Conservation (phyloP, 2,113 vertebrate genomes). For the Poeciliopsis turrubarensis region DNA sequence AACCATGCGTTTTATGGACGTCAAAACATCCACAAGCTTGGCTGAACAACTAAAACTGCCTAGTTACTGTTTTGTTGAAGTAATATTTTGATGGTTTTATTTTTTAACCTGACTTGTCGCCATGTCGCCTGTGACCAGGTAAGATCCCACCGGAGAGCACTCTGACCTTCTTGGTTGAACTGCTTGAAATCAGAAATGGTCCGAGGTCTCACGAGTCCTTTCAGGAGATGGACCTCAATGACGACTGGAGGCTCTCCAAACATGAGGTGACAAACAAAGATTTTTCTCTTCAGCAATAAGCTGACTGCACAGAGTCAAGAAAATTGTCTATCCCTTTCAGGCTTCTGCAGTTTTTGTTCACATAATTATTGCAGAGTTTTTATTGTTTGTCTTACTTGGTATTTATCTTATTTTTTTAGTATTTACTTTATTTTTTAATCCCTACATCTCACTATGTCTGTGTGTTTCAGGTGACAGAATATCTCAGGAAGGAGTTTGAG, state of each 20-base stretch:
- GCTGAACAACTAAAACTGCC: background rate
- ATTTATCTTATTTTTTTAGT: background rate
- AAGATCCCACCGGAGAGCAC: slow-evolving; percentile 97
- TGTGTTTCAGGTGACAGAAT: slow-evolving; percentile 87
- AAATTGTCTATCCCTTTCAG: background rate
- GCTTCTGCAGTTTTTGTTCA: too few species aligned
- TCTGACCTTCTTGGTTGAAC: slow-evolving; percentile 90
- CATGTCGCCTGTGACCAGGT: slow-evolving; percentile 74
- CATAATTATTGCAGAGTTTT: too few species aligned
- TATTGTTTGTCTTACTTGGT: too few species aligned
- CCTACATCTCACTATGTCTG: slow-evolving; percentile 24
- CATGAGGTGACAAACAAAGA: slow-evolving; percentile 81
- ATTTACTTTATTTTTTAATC: background rate
- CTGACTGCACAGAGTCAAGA: background rate
- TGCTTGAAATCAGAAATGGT: slow-evolving; percentile 95
- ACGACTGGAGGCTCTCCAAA: slow-evolving; percentile 96
- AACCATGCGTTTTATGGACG: background rate
- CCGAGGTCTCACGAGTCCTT: slow-evolving; percentile 96
- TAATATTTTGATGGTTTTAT: background rate
- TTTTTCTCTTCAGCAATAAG: background rate
- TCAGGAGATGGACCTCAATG: slow-evolving; percentile 97
- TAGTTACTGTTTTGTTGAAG: background rate
- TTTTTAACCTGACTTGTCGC: slow-evolving; percentile 1
- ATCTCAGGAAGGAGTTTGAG: slow-evolving; percentile 94
- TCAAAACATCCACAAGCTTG: background rate